A percentile compares a stretch with the other conserved stretches of the same genome.
Evolutionary conservation across 2,888 invertebrate genomes (phyloP).

Genomic region (Acleris literana): DNA sequence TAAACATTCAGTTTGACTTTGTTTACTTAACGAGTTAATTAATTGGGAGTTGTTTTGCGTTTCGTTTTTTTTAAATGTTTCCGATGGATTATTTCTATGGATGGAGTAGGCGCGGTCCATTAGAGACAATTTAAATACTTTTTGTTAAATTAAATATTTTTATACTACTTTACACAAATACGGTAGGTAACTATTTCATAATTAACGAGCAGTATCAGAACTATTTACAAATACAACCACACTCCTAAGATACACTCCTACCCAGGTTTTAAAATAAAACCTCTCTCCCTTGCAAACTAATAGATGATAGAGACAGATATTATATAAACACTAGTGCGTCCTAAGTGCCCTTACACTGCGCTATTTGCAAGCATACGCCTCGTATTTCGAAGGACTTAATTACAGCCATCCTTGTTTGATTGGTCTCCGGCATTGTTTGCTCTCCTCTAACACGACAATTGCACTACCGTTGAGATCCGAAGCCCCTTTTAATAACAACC

Average conservation of each 20-base stretch:
- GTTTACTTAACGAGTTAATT: slow-evolving; percentile 10
- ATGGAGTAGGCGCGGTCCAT: too few relatives aligned
- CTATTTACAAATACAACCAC: too few relatives aligned
- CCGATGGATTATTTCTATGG: too few relatives aligned
- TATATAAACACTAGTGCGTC: not conserved
- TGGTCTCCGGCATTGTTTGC: slow-evolving; percentile 70
- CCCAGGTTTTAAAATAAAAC: too few relatives aligned
- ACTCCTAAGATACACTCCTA: too few relatives aligned
- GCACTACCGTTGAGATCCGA: slow-evolving; percentile 62
- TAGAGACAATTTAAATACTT: too few relatives aligned
- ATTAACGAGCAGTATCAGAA: too few relatives aligned
- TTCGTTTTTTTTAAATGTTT: too few relatives aligned
- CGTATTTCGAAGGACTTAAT: slow-evolving; percentile 76
- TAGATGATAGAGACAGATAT: too few relatives aligned
- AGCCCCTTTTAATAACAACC: slow-evolving; percentile 40
- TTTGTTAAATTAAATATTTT: too few relatives aligned
- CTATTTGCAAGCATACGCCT: slow-evolving; percentile 55
- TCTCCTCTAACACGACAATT: slow-evolving; percentile 65
- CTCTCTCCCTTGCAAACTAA: not conserved
- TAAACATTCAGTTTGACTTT: slow-evolving; percentile 48
- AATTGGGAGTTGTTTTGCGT: not conserved
- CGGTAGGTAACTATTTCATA: too few relatives aligned
- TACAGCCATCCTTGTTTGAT: slow-evolving; percentile 74
- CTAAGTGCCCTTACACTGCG: slow-evolving; percentile 41
- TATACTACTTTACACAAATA: too few relatives aligned